Percentiles rank a stretch among this genome's conserved stretches.
phyloP scores from a whole-genome alignment of 2,113 vertebrate genomes.

The Oriolus oriolus region DNA sequence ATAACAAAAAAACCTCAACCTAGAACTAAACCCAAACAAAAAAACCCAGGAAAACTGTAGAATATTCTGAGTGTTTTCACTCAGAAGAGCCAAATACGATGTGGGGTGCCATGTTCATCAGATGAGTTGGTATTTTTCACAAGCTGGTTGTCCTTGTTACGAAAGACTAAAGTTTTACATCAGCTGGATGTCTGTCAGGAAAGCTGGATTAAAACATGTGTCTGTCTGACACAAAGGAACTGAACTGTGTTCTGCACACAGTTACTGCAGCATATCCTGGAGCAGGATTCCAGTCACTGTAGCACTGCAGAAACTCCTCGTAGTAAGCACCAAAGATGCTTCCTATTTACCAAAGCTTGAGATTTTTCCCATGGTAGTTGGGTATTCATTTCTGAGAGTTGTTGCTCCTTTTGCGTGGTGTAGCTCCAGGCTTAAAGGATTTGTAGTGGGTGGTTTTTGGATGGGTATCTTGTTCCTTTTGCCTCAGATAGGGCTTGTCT shows the following conservation, averaged over 20 bases:
- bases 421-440: not conserved
- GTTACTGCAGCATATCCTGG: not conserved
- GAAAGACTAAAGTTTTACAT: not conserved
- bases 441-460: not conserved
- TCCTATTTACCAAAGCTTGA: not conserved
- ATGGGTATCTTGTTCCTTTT: not conserved
- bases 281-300: not conserved
- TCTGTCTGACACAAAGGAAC: not conserved
- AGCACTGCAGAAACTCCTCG: not conserved
- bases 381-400: not conserved
- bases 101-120: fast-evolving
- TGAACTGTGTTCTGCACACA: not conserved
- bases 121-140: not conserved
- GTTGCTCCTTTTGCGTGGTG: not conserved
- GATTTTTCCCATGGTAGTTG: not conserved
- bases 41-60: fast-evolving
- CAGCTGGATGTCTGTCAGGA: not conserved
- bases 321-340: not conserved
- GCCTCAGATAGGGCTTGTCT: fast-evolving
- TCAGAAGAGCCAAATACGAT: not conserved
- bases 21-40: not conserved
- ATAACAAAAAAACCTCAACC: not conserved
- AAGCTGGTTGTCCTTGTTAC: not conserved
- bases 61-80: not conserved
- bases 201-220: not conserved